Conservation (phyloP, 2,888 invertebrate genomes). For the Yponomeuta evonymella region DNA sequence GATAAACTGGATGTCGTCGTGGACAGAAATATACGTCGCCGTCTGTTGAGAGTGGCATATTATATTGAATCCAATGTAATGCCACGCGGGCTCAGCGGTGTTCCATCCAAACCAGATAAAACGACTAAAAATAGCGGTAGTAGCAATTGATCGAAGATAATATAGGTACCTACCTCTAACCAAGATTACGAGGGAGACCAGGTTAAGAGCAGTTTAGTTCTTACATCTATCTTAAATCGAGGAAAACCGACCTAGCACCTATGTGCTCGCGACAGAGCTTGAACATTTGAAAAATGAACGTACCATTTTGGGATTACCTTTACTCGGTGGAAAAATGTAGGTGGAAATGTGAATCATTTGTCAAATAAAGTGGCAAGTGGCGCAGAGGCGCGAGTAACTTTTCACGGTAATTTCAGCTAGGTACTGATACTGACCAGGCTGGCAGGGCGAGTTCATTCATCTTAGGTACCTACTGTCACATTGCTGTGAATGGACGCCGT, state of each 20-base stretch:
- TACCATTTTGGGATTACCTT: background rate
- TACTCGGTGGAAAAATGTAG: background rate
- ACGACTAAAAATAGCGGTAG: no score
- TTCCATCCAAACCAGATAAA: background rate
- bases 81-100: background rate
- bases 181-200: no score
- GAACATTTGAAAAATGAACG: background rate
- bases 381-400: slow-evolving; percentile 2
- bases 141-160: no score
- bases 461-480: slow-evolving; percentile 10
- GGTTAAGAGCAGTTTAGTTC: no score
- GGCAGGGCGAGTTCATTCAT: slow-evolving; percentile 5
- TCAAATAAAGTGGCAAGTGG: slow-evolving; percentile 8
- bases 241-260: background rate
- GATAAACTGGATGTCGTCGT: slow-evolving; percentile 33
- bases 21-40: slow-evolving; percentile 12
- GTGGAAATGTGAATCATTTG: background rate
- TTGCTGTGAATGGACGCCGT: background rate
- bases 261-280: background rate
- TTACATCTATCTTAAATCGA: background rate
- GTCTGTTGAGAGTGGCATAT: slow-evolving; percentile 6
- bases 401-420: slow-evolving; percentile 4
- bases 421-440: slow-evolving; percentile 8
- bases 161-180: no score
- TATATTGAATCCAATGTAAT: slow-evolving; percentile 1